Conservation (phyloP, 2,113 vertebrate species). For the Grammomys dolichurus region DNA sequence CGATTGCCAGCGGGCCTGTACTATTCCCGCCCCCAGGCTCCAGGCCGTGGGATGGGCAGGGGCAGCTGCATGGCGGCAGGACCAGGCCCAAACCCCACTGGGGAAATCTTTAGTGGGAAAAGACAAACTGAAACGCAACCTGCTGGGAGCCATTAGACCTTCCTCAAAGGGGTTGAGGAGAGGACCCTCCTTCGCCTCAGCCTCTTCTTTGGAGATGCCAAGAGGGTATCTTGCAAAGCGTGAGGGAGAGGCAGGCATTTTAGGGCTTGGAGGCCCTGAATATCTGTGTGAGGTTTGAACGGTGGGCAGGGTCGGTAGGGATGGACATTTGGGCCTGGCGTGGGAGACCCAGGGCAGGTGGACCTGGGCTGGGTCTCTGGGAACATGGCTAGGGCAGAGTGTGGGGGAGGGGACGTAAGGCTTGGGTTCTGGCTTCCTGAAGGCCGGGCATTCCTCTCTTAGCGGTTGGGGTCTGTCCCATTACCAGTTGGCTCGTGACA, state of each 20-base stretch:
- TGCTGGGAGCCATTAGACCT: background rate
- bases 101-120: background rate
- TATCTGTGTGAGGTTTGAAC: background rate
- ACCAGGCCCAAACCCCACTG: background rate
- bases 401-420: background rate
- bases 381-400: background rate
- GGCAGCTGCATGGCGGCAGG: conserved; percentile 6
- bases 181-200: background rate
- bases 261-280: background rate
- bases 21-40: background rate
- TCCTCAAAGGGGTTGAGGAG: background rate
- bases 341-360: background rate
- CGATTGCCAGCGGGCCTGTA: background rate
- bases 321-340: background rate
- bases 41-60: background rate
- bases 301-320: background rate
- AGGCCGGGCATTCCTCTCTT: background rate
- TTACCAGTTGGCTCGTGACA: too few species aligned
- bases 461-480: background rate
- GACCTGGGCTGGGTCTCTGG: background rate
- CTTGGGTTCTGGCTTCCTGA: background rate
- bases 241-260: background rate
- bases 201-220: background rate
- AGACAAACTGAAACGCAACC: background rate
- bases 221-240: background rate